These are phyloP conservation scores for Eupelmus urozonus DNA, from an alignment of 2,888 invertebrate species.

Conservation along the genomic window DNA sequence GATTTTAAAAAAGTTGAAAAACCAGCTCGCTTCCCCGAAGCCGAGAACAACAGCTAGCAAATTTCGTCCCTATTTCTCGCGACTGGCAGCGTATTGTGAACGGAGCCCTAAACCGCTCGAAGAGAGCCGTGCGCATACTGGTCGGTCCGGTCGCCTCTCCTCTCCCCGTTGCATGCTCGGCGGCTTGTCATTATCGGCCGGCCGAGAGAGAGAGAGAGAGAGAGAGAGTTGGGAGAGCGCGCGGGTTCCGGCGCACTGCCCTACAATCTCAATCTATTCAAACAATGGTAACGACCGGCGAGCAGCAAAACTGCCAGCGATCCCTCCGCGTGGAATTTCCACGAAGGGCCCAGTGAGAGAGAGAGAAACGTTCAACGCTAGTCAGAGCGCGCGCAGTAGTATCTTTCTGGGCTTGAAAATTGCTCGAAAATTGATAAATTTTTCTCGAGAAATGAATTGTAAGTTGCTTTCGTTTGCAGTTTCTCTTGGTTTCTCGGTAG, in stretches of 20 bases:
- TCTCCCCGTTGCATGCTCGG: not conserved
- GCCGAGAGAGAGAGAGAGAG: too few relatives aligned
- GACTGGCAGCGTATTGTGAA: too few relatives aligned
- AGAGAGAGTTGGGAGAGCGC: too few relatives aligned
- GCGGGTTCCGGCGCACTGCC: too few relatives aligned
- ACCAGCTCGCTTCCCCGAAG: too few relatives aligned
- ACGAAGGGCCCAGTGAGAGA: conserved; percentile 2
- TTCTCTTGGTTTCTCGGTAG: too few relatives aligned
- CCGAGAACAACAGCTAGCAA: too few relatives aligned
- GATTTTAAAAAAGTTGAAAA: too few relatives aligned
- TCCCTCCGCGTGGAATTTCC: conserved; percentile 27
- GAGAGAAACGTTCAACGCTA: too few relatives aligned
- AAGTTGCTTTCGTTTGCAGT: too few relatives aligned
- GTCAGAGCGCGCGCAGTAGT: not conserved
- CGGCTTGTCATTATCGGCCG: conserved; percentile 37
- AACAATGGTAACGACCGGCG: conserved; percentile 40
- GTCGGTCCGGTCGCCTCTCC: not conserved
- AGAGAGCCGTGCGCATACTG: not conserved
- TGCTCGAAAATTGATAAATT: conserved; percentile 34
- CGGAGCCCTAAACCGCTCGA: not conserved
- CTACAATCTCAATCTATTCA: conserved; percentile 46
- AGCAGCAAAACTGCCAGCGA: not conserved
- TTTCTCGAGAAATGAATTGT: not conserved
- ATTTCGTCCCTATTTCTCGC: too few relatives aligned
- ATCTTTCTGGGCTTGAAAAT: too few relatives aligned